These are phyloP conservation scores for Cydia strobilella DNA, from an alignment of 1,140 invertebrate genomes.

Conservation along the genomic window DNA sequence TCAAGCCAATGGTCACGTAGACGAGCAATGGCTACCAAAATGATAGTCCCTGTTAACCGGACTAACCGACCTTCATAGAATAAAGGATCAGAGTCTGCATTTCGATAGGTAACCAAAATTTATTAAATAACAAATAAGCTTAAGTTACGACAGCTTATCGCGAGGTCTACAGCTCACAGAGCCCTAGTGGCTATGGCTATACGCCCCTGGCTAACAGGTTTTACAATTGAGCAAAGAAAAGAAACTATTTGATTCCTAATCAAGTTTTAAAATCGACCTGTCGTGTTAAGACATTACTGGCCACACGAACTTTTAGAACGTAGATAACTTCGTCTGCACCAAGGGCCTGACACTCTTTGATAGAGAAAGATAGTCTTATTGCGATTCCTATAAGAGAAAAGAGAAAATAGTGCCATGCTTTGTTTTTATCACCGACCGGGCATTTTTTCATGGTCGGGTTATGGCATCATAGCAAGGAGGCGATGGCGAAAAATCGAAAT, in stretches of 20 bases:
- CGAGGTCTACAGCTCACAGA: no score
- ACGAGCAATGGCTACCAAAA: conserved; percentile 56
- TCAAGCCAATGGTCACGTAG: conserved; percentile 54
- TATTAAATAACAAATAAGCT: background rate
- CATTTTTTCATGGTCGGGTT: no score
- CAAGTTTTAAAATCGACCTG: background rate
- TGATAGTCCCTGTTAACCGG: conserved; percentile 46
- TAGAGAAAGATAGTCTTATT: no score
- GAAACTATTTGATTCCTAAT: background rate
- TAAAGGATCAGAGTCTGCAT: conserved; percentile 24
- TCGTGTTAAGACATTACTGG: conserved; percentile 25
- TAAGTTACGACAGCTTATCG: no score
- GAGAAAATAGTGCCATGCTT: no score
- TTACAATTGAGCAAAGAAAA: background rate
- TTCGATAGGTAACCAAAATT: background rate
- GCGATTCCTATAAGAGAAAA: no score
- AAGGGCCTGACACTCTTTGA: no score
- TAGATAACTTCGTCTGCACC: conserved; percentile 22
- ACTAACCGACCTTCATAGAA: conserved; percentile 46
- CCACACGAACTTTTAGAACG: background rate
- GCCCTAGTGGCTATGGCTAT: background rate
- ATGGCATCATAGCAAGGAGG: no score
- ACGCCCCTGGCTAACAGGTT: background rate
- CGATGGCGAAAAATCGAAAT: no score
- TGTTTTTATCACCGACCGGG: no score